Base-by-base conservation (phyloP, 2,888 invertebrate species). In the Cheilosia impressa region DNA sequence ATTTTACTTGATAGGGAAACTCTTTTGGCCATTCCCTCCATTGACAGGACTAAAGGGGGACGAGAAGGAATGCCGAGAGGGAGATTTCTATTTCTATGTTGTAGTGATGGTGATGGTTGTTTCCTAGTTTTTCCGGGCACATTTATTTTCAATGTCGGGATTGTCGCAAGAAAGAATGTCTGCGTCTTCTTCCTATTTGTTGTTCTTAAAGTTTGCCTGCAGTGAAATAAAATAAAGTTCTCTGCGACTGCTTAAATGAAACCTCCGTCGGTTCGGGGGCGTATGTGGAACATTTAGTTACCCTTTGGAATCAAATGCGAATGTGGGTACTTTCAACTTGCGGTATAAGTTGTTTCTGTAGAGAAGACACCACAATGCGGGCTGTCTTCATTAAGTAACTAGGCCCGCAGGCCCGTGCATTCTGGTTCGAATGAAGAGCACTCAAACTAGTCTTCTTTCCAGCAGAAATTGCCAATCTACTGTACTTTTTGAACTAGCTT, bases 261-360 rank as follows among this genome's bases (percentile, higher is more conserved):
- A 43, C n/a, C n/a, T 27, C 13, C 4, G 0, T 6, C 19, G 10
- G 2, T 15, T 24, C 53, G 43, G 45, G 13, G 79, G 72, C 79
- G 79, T 79, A 72, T 79, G 79, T 72, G 79, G 43, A 66, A 72
- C 22, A 10, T 66, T 60, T 72, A 60, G n/a, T 57, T 31, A 34
- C n/a, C 13, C 22, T 1, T n/a, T 53, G 24, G 15, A 15, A 22
- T 24, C 6, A 15, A 27, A 13, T 53, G 5, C 5, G 2, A 5
- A 24, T 27, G 24, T 4, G n/a, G 38, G 38, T 38, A 38, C 38
- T 38, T 13, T 38, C 38, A 38, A 13, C 38, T 38, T 34, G 34
- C 3, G 34, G 34, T 9, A 34, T 10, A 2, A 38, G 38, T 38
- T 38, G 38, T 3, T 10, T 10, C 34, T 10, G 10, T 34, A 10